phyloP scores from a whole-genome alignment of 2,113 vertebrate genomes.

The Calidris pugnax region DNA sequence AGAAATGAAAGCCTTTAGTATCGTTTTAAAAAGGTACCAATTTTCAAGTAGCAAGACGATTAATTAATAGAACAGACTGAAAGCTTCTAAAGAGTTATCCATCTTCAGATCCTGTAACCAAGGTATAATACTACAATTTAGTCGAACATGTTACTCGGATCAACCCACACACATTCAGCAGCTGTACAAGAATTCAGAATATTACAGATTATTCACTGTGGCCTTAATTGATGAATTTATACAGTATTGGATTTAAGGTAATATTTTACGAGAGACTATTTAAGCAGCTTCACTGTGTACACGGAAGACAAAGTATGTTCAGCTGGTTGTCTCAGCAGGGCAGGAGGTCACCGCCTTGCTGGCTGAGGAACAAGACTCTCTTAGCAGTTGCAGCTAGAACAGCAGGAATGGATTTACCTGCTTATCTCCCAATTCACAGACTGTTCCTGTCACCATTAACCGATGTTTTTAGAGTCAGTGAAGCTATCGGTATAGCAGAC shows the following conservation, averaged over 20 bases:
- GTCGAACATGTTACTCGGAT: neutral
- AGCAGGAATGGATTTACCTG: neutral
- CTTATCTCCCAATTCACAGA: neutral
- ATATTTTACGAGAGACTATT: neutral
- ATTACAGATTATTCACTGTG: neutral
- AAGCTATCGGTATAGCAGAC: neutral
- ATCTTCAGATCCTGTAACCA: neutral
- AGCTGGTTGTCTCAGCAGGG: neutral
- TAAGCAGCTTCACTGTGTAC: neutral
- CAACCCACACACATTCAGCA: neutral
- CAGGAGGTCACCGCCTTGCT: neutral
- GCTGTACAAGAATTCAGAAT: neutral
- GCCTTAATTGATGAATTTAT: neutral
- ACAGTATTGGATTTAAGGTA: neutral
- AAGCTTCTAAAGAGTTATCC: neutral
- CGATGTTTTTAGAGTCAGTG: neutral
- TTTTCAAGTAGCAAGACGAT: conserved; percentile 1
- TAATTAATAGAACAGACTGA: neutral
- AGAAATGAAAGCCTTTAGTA: neutral
- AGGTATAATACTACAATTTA: neutral
- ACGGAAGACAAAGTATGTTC: neutral
- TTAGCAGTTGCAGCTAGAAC: neutral
- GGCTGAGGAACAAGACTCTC: neutral
- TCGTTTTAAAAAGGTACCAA: neutral
- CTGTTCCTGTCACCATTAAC: neutral